Conservation (phyloP, 1,140 invertebrate genomes). For the Heliconius eleuchia region DNA sequence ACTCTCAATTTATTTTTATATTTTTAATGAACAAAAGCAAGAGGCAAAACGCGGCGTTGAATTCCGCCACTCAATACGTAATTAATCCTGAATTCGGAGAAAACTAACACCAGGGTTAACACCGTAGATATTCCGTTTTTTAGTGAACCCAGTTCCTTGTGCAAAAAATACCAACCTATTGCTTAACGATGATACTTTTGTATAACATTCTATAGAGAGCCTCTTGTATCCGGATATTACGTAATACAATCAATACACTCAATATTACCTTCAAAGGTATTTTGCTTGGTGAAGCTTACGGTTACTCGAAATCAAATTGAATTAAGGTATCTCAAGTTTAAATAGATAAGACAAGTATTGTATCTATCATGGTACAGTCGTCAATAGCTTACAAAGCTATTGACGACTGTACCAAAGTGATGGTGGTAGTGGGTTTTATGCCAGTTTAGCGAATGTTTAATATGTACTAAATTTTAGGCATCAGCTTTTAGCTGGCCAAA, state of each 20-base stretch:
- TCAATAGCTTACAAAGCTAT: background rate
- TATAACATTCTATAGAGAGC: background rate
- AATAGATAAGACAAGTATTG: background rate
- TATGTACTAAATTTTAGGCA: too few species aligned
- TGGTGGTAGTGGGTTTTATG: too few species aligned
- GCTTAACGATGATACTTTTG: background rate
- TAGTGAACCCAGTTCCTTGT: too few species aligned
- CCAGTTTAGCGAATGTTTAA: too few species aligned
- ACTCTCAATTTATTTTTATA: too few species aligned
- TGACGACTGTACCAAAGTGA: background rate
- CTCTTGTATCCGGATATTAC: background rate
- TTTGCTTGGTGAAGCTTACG: constrained; percentile 17
- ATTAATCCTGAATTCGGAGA: too few species aligned
- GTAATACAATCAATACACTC: background rate
- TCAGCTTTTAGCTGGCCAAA: too few species aligned
- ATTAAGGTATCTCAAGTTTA: constrained; percentile 10
- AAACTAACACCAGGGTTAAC: too few species aligned
- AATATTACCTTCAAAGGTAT: constrained; percentile 9
- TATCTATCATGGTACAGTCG: background rate
- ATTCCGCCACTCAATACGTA: too few species aligned
- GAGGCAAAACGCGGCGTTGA: too few species aligned
- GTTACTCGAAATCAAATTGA: constrained; percentile 22
- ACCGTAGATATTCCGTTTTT: too few species aligned
- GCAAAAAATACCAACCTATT: background rate
- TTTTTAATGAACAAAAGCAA: too few species aligned